These are phyloP conservation scores for Coluber constrictor DNA, from an alignment of 2,797 vertebrate genomes.

Conservation along the genomic window DNA sequence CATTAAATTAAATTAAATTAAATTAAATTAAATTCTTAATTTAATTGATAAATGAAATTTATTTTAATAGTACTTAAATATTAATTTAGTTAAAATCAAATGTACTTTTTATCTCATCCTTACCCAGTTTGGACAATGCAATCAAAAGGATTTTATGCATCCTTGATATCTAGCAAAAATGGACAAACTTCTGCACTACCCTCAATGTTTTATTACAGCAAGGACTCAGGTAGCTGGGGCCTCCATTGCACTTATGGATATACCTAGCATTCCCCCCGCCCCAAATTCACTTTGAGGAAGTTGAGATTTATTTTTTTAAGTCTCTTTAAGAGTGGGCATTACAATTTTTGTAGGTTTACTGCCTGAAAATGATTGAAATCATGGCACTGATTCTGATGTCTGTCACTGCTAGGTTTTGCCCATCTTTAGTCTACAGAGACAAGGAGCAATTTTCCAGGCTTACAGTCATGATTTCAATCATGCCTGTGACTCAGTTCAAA, in stretches of 20 bases:
- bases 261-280: background rate
- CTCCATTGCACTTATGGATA: background rate
- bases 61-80: background rate
- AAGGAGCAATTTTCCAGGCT: background rate
- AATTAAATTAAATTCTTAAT: background rate
- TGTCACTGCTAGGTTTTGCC: background rate
- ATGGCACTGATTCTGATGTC: background rate
- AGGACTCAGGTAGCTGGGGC: background rate
- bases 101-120: background rate
- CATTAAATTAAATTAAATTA: no score
- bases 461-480: background rate
- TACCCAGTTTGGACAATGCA: background rate
- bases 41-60: background rate
- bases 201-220: background rate
- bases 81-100: background rate
- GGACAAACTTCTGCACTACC: background rate
- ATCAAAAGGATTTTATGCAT: background rate
- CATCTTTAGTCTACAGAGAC: background rate
- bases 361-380: background rate
- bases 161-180: background rate
- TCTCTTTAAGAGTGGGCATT: background rate
- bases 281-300: background rate
- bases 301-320: background rate
- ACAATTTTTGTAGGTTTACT: background rate
- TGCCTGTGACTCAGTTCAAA: background rate